A percentile compares a stretch with the other conserved stretches of the same genome.
phyloP scores from a whole-genome alignment of 2,113 vertebrate genomes.

The Edolisoma coerulescens region DNA sequence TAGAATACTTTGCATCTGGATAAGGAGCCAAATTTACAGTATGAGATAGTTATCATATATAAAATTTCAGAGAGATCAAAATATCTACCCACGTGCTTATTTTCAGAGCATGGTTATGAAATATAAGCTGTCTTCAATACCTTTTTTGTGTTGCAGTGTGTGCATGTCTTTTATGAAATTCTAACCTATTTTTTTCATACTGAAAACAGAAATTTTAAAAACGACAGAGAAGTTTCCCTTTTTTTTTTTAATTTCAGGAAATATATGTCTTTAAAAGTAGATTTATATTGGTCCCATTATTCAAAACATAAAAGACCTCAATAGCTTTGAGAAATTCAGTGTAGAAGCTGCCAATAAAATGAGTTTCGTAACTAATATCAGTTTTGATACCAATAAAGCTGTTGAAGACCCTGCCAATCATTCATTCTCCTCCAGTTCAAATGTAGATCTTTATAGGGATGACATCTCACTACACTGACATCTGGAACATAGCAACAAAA shows the following conservation, averaged over 20 bases:
- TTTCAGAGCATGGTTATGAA: neutral
- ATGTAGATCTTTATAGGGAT: constrained; percentile 8
- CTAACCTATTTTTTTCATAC: neutral
- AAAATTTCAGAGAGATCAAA: neutral
- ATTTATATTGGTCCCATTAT: neutral
- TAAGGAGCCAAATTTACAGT: neutral
- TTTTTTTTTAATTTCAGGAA: neutral
- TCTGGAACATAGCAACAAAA: constrained; percentile 58
- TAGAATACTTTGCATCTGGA: neutral
- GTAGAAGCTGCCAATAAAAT: neutral
- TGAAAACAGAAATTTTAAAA: neutral
- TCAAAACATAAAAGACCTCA: neutral
- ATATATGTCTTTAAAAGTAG: neutral
- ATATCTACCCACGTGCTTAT: neutral
- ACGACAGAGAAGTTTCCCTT: neutral
- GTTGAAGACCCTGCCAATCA: constrained; percentile 11
- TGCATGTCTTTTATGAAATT: neutral
- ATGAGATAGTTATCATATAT: neutral
- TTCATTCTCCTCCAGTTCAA: constrained; percentile 20
- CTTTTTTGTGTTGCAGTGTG: neutral
- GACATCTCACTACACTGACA: constrained; percentile 55
- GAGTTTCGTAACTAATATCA: neutral
- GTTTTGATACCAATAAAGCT: constrained; percentile 19
- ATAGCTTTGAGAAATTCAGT: neutral
- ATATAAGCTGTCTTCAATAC: neutral